A percentile compares a stretch with the other conserved stretches of the same genome.
Conservation (phyloP, 2,113 vertebrate species). For the rat (Rattus norvegicus) region GRCr8 NC_086035.1:23621501-23622000, state of each 20-base stretch:
- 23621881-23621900: not conserved
- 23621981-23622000: not conserved
- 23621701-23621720: not conserved
- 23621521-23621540: not conserved
- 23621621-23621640: not conserved
- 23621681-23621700: not conserved
- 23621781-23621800: not conserved
- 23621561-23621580: too few relatives aligned
- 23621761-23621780: not conserved
- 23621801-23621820: not conserved
- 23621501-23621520: not conserved
- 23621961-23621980: not conserved
- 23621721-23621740: not conserved
- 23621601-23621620: not conserved
- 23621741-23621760: too few relatives aligned
- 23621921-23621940: not conserved
- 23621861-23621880: too few relatives aligned
- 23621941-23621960: not conserved
- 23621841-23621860: not conserved
- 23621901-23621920: slow-evolving; percentile 10
- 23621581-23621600: not conserved
- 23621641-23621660: not conserved
- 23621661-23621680: not conserved
- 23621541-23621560: not conserved
- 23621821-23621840: too few relatives aligned